phyloP scores from a whole-genome alignment of 2,113 vertebrate species.

The Nanorana parkeri region DNA sequence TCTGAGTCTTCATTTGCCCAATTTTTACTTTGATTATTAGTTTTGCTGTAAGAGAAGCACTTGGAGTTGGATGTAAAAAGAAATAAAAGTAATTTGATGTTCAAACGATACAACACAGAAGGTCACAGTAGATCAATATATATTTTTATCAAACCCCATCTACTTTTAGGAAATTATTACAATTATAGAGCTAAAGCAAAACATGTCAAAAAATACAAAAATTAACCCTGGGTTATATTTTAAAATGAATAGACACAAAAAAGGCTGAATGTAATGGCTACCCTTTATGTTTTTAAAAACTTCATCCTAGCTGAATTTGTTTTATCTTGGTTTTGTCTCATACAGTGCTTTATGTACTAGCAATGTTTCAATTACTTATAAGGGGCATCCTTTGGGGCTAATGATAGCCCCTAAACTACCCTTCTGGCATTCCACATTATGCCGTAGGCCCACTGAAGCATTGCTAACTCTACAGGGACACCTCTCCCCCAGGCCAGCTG shows the following conservation, averaged over 20 bases:
- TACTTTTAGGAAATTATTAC: too few species aligned
- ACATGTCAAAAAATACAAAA: too few species aligned
- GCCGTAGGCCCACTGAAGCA: conserved; percentile 67
- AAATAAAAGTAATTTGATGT: too few species aligned
- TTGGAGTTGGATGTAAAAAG: too few species aligned
- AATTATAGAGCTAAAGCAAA: too few species aligned
- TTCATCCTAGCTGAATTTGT: conserved; percentile 69
- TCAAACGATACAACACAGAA: too few species aligned
- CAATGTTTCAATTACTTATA: conserved; percentile 68
- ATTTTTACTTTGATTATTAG: too few species aligned
- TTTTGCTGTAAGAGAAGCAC: too few species aligned
- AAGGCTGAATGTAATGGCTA: conserved; percentile 61
- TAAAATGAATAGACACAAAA: neutral
- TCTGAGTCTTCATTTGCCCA: too few species aligned
- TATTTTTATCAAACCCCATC: too few species aligned
- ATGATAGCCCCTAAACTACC: conserved; percentile 66
- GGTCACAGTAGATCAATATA: too few species aligned
- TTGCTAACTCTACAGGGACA: conserved; percentile 65
- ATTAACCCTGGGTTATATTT: neutral
- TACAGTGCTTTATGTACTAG: conserved; percentile 67
- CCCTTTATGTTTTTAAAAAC: conserved; percentile 61
- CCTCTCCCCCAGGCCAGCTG: conserved; percentile 62
- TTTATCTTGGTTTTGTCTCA: conserved; percentile 71
- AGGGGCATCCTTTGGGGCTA: conserved; percentile 67
- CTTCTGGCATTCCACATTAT: conserved; percentile 68